Base-by-base conservation (phyloP, 2,888 invertebrate genomes). In the Notodonta dromedarius region DNA sequence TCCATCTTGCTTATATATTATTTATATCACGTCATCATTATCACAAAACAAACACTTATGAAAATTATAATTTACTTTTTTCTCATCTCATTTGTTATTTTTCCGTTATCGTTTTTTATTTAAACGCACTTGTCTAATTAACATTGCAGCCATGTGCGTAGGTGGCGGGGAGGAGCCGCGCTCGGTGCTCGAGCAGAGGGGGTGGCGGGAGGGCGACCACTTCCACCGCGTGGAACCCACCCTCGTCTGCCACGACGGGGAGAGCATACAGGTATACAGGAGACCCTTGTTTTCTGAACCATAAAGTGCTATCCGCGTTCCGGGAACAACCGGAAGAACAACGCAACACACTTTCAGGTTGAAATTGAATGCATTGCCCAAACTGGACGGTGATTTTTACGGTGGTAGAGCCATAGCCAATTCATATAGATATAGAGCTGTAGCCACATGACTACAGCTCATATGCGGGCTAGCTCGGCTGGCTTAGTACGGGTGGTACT, bases 181-280 rank as follows among this genome's bases (percentile, higher is more conserved):
- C 51, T 95, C 96, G 0, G 92, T 95, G 78, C 94, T 97, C 76
- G 96, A 96, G 79, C 94, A 95, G 76, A 88, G 88, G 68, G 94
- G 94, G 58, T 96, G 97, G 94, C 94, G 94, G 67, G 96, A 98
- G 84, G 97, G 97, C 0, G 94, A 95, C 24, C 97, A 98, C 83
- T 96, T 95, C 89, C 95, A 95, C 72, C 95, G 96, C 69, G 97
- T 97, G 14, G 98, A 98, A 85, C 95, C 96, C 24, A 95, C 97
- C n/a, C 95, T 97, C 56, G 93, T 96, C 60, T 98, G 98, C 82
- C 96, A 97, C 72, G 98, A 98, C 82, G 98, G 98, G 53, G 98
- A 99, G 92, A 98, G 98, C 85, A 97, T 98, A 86, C 98, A 98
- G 95, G 97, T 96, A 24, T 24, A 24, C 24, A 24, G 24, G 24